Percentiles rank a stretch among this genome's conserved stretches.
Conservation (phyloP, 2,797 vertebrate species). For the Megaceryle alcyon region DNA sequence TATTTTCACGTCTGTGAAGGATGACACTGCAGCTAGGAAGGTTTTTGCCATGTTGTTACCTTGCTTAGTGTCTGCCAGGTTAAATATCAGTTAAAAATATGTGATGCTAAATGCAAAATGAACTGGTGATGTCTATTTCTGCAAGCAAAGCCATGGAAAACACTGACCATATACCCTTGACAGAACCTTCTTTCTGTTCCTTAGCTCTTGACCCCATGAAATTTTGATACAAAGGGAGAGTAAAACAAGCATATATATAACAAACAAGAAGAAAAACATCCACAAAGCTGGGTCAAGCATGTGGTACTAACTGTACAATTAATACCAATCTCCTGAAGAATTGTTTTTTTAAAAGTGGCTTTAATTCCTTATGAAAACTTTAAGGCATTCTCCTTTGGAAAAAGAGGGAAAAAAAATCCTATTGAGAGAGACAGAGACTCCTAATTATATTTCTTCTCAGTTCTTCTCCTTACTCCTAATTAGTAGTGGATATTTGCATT, state of each 20-base stretch:
- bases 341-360: not conserved
- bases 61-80: not conserved
- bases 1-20: not conserved
- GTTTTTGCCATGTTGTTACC: not conserved
- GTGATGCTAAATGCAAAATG: not conserved
- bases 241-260: not conserved
- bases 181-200: not conserved
- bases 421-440: not conserved
- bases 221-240: not conserved
- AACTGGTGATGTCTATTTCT: not conserved
- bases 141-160: not conserved
- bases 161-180: rapidly evolving
- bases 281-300: not conserved
- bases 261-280: not conserved
- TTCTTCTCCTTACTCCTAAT: slow-evolving; percentile 4
- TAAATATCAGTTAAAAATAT: not conserved
- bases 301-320: not conserved
- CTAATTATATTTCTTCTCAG: not conserved
- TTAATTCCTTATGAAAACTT: not conserved
- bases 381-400: not conserved
- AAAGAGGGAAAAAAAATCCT: not conserved
- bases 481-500: slow-evolving; percentile 28
- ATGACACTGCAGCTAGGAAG: not conserved
- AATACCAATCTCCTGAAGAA: not conserved
- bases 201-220: not conserved